Base-by-base conservation (phyloP, 2,113 vertebrate genomes). In the Hydrolagus affinis region DNA sequence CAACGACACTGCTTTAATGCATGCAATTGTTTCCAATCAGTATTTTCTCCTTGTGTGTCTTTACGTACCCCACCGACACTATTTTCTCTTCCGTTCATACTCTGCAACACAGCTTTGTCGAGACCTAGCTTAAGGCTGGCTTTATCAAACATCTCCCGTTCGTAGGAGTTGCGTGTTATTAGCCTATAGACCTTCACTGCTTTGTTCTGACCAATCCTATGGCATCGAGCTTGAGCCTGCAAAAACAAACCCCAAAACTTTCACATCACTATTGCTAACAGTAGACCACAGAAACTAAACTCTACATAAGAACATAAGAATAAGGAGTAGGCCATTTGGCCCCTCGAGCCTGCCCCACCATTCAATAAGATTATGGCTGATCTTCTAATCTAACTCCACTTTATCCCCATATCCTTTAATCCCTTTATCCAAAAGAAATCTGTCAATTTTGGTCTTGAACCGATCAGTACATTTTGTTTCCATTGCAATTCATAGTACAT, bases 151-250 rank as follows among this genome's bases (percentile, higher is more conserved):
- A 99, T 99, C 88, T 99, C 97, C 72, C 97, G 93, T 86, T 99
- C 98, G 32, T 99, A 99, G 0, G 98, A 99, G 89, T 99, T 99
- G 8, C 97, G 95, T 23, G 98, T 99, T 90, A 99, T 97, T 87
- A 99, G 90, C 10, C 98, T 94, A 91, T 99, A 99, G 85, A 99
- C 98, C 91, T 99, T 99, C 88, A 99, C 98, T 12, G 97, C 96
- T 90, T 99, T 99, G 93, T 99, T 95, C 92, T 99, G 98, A 88
- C 98, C 98, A 70, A 99, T 99, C 88, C 98, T 92, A 88, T 99
- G 98, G 89, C 98, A 99, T 86, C 98, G 96, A 87, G 97, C 98
- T 93, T 99, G 98, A 86, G 98, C 98, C 97, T 99, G 89, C 70
- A 23, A 87, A 87, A 87, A 15, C 76, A 89, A 80, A 25, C 59